phyloP scores from a whole-genome alignment of 92 coral and sea anemone genomes.

The Meandrina meandrites region DNA sequence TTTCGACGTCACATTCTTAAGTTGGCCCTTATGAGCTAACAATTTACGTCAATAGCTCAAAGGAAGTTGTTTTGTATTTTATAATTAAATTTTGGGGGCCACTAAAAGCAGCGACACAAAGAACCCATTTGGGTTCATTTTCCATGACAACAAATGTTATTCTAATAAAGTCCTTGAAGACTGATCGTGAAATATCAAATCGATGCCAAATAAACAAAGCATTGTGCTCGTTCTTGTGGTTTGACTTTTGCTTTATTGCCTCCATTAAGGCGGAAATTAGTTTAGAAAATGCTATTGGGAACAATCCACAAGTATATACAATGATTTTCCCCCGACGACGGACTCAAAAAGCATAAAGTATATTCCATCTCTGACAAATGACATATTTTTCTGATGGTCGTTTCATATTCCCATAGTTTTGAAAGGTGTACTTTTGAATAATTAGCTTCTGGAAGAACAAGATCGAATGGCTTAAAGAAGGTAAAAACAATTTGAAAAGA shows the following conservation, averaged over 20 bases:
- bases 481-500: neutral
- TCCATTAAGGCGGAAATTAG: slow-evolving; percentile 19
- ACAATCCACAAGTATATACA: neutral
- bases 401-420: neutral
- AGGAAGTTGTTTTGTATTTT: slow-evolving; percentile 19
- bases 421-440: neutral
- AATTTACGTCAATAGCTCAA: slow-evolving; percentile 5
- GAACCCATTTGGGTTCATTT: slow-evolving; percentile 11
- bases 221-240: slow-evolving; percentile 16
- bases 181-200: slow-evolving; percentile 30
- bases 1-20: slow-evolving; percentile 1
- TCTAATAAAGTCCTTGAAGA: slow-evolving; percentile 39
- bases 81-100: slow-evolving; percentile 27
- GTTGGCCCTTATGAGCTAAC: slow-evolving; percentile 13
- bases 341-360: neutral
- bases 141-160: slow-evolving; percentile 42
- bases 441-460: neutral
- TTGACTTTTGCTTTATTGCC: slow-evolving; percentile 31
- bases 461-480: neutral
- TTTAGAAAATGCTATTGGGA: slow-evolving; percentile 19
- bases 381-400: neutral
- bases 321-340: neutral
- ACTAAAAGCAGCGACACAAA: neutral
- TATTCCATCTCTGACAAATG: neutral
- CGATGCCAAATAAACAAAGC: slow-evolving; percentile 19